Evolutionary conservation across 2,113 vertebrate species (phyloP).

Genomic region (Epinephelus cyanopodus): DNA sequence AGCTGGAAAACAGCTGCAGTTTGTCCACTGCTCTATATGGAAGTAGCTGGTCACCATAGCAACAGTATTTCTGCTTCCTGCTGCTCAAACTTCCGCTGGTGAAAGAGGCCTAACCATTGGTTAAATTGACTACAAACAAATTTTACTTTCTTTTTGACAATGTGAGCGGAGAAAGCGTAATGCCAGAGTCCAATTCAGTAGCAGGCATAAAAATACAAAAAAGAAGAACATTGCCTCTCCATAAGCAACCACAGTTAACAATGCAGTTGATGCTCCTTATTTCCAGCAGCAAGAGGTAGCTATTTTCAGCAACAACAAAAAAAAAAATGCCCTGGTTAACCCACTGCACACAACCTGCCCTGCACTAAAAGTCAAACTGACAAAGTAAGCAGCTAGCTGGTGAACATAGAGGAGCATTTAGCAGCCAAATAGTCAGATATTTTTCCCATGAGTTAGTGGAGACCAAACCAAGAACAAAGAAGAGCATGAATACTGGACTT

Average conservation of each 20-base stretch:
- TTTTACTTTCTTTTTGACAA: too few relatives aligned
- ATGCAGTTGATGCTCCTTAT: background rate
- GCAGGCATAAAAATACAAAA: background rate
- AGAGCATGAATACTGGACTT: background rate
- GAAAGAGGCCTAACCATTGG: background rate
- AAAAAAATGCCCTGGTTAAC: background rate
- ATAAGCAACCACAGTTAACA: background rate
- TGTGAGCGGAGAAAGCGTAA: background rate
- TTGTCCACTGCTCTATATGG: background rate
- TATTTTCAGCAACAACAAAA: background rate
- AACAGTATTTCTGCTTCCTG: background rate
- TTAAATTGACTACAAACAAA: background rate
- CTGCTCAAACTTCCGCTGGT: background rate
- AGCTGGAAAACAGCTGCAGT: background rate
- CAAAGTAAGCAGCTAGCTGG: background rate
- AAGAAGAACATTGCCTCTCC: background rate
- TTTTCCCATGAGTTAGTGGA: background rate
- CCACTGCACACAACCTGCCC: background rate
- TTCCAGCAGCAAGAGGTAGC: conserved; percentile 1
- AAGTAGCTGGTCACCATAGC: background rate
- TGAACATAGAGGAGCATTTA: background rate
- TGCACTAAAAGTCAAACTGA: background rate
- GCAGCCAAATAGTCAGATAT: background rate
- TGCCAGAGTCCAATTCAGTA: background rate
- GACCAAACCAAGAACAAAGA: background rate